Percentiles rank a stretch among this genome's conserved stretches.
phyloP scores from a whole-genome alignment of 2,113 vertebrate species.

The Daboia siamensis region DNA sequence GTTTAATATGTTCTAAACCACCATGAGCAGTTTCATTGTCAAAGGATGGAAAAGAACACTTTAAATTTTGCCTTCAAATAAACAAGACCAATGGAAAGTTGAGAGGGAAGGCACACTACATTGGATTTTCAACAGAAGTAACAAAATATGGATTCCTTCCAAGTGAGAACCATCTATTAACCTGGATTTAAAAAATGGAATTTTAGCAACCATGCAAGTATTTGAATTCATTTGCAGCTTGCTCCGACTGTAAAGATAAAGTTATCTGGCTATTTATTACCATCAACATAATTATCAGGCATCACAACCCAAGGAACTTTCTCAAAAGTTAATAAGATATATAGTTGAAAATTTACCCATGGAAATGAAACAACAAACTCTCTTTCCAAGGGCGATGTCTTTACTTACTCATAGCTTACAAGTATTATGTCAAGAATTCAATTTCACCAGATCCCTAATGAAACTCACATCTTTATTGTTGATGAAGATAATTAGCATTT shows the following conservation, averaged over 20 bases:
- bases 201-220: neutral
- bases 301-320: neutral
- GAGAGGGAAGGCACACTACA: neutral
- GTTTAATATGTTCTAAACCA: neutral
- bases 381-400: conserved; percentile 5
- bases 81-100: neutral
- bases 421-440: neutral
- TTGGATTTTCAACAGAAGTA: neutral
- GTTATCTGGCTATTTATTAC: neutral
- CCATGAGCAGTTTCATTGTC: neutral
- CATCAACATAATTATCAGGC: neutral
- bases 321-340: neutral
- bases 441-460: neutral
- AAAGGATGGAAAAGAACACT: neutral
- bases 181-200: neutral
- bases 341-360: neutral
- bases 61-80: neutral
- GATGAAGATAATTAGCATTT: neutral
- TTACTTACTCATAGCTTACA: conserved; percentile 11
- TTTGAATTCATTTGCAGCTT: neutral
- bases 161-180: neutral
- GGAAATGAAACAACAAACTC: neutral
- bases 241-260: neutral
- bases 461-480: neutral
- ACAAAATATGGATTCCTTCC: neutral